Percentiles rank a stretch among this genome's conserved stretches.
Conservation (phyloP, 2,888 invertebrate species). For the Diloba caeruleocephala region DNA sequence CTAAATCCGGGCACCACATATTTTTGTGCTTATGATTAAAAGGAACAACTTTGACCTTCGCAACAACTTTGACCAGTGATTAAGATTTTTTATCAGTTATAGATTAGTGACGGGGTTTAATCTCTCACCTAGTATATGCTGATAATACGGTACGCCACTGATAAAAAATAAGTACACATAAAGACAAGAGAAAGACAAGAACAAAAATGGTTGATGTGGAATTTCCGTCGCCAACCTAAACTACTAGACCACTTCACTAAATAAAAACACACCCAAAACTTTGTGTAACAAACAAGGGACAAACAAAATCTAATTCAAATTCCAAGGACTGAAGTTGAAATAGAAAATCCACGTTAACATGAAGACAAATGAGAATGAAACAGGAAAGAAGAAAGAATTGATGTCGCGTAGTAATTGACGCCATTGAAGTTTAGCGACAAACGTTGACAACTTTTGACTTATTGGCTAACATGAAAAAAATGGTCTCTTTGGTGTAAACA, state of each 20-base stretch:
- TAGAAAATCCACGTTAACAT: constrained; percentile 43
- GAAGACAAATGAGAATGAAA: constrained; percentile 59
- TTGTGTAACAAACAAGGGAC: constrained; percentile 38
- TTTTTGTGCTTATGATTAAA: no score
- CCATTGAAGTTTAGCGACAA: constrained; percentile 56
- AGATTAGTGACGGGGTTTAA: no score
- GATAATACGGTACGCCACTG: neutral
- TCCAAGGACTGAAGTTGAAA: constrained; percentile 19
- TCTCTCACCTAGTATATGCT: neutral
- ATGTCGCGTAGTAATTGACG: constrained; percentile 68
- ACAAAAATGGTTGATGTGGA: neutral
- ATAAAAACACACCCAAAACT: constrained; percentile 25
- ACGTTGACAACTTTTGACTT: constrained; percentile 61
- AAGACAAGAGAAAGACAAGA: no score
- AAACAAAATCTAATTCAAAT: constrained; percentile 46
- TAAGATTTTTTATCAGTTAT: no score
- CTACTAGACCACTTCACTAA: constrained; percentile 19
- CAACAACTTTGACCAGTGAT: no score
- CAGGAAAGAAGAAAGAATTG: constrained; percentile 61
- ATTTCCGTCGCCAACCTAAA: constrained; percentile 10
- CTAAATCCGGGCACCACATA: no score
- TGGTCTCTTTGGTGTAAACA: neutral
- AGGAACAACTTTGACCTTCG: no score
- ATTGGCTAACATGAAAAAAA: constrained; percentile 48
- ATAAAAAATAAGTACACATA: neutral